A percentile compares a stretch with the other conserved stretches of the same genome.
phyloP scores from a whole-genome alignment of 2,888 invertebrate species.

The Abscondita cerata region DNA sequence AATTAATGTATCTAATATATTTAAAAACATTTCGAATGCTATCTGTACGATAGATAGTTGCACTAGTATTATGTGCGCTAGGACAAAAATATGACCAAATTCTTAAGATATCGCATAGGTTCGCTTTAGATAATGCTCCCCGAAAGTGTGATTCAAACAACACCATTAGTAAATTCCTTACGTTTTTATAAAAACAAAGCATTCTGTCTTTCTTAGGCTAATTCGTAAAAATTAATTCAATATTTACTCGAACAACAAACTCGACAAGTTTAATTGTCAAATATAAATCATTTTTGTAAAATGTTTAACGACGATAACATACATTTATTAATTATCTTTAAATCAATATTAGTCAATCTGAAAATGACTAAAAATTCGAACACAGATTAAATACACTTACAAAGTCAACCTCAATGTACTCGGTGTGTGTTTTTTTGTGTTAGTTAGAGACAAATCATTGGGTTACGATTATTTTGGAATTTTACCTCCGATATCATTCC shows the following conservation, averaged over 20 bases:
- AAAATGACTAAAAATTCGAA: neutral
- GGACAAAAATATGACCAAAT: conserved; percentile 28
- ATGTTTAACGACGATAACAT: conserved; percentile 6
- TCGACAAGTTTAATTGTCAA: conserved; percentile 7
- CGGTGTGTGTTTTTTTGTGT: neutral
- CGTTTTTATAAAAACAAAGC: conserved; percentile 6
- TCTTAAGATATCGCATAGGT: conserved; percentile 33
- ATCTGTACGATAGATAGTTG: conserved; percentile 28
- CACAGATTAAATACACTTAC: neutral
- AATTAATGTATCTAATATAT: conserved; percentile 21
- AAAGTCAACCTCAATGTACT: neutral
- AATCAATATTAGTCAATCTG: conserved; percentile 2
- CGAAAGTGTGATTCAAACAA: conserved; percentile 29
- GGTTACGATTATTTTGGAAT: neutral
- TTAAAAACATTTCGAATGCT: conserved; percentile 19
- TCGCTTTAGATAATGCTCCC: conserved; percentile 30
- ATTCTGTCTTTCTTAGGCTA: neutral
- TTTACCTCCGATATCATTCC: neutral
- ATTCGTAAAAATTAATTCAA: conserved; percentile 3
- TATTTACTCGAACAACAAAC: neutral
- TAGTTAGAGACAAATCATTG: conserved; percentile 1
- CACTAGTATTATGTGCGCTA: conserved; percentile 13
- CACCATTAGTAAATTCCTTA: conserved; percentile 38
- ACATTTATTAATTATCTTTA: conserved; percentile 6
- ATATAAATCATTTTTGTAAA: neutral